These are phyloP conservation scores for Drosophila erecta DNA, from an alignment of 1,140 invertebrate genomes.

Conservation along the genomic window DNA sequence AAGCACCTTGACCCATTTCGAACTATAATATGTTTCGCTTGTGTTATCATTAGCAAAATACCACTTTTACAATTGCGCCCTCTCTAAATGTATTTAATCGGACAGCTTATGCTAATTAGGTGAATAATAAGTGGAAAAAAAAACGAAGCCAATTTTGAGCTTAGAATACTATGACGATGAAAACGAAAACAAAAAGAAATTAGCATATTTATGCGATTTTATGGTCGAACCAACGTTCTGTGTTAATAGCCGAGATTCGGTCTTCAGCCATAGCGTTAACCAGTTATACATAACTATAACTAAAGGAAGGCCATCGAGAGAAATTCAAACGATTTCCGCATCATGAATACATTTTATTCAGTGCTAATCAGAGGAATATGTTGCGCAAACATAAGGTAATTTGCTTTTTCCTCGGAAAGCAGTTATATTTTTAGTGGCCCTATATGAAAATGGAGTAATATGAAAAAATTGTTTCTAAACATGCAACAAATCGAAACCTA, in stretches of 20 bases:
- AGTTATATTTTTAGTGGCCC: not conserved
- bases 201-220: conserved; percentile 35
- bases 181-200: conserved; percentile 22
- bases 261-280: conserved; percentile 15
- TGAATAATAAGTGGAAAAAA: conserved; percentile 28
- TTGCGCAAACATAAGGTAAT: not conserved
- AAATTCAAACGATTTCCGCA: conserved; percentile 28
- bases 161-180: conserved; percentile 12
- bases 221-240: conserved; percentile 16
- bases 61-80: conserved; percentile 19
- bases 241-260: conserved; percentile 22
- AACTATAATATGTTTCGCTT: not conserved
- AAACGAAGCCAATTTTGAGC: not conserved
- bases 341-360: conserved; percentile 5
- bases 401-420: not conserved
- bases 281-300: conserved; percentile 22
- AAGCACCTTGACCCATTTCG: conserved; percentile 20
- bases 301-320: conserved; percentile 15
- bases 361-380: conserved; percentile 8
- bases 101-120: conserved; percentile 29
- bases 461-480: not conserved
- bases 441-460: not conserved
- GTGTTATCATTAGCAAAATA: conserved; percentile 11
- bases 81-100: conserved; percentile 18
- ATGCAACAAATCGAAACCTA: not conserved